Percentiles rank a stretch among this genome's conserved stretches.
Conservation (phyloP, 2,797 vertebrate genomes). For the Poecilia picta region DNA sequence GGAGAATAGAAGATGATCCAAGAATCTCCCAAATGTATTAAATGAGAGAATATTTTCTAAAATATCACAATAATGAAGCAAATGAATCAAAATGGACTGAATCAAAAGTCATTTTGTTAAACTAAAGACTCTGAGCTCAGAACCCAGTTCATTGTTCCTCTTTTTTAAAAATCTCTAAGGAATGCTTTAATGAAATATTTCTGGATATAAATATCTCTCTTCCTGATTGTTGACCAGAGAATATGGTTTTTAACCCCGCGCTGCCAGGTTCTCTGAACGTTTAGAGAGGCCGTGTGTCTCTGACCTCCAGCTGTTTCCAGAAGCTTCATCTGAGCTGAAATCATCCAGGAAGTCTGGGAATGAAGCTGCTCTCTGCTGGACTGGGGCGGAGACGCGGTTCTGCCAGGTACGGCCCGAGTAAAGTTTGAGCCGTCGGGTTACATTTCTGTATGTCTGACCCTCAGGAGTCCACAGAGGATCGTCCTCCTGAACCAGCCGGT, state of each 20-base stretch:
- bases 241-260: no score
- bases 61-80: neutral
- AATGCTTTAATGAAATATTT: neutral
- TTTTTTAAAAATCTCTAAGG: neutral
- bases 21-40: neutral
- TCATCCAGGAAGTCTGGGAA: neutral
- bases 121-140: neutral
- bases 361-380: neutral
- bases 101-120: neutral
- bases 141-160: neutral
- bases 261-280: neutral
- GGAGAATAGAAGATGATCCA: neutral
- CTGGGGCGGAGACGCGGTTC: neutral
- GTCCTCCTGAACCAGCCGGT: neutral
- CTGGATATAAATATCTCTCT: neutral
- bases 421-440: neutral
- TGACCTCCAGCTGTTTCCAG: neutral
- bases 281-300: neutral
- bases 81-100: neutral
- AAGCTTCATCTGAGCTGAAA: neutral
- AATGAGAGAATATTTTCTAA: neutral
- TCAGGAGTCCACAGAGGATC: neutral
- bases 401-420: neutral
- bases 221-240: neutral
- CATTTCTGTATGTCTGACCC: neutral